Evolutionary conservation across 2,888 invertebrate genomes (phyloP).

Genomic region (Thecocarcelia acutangulata): DNA sequence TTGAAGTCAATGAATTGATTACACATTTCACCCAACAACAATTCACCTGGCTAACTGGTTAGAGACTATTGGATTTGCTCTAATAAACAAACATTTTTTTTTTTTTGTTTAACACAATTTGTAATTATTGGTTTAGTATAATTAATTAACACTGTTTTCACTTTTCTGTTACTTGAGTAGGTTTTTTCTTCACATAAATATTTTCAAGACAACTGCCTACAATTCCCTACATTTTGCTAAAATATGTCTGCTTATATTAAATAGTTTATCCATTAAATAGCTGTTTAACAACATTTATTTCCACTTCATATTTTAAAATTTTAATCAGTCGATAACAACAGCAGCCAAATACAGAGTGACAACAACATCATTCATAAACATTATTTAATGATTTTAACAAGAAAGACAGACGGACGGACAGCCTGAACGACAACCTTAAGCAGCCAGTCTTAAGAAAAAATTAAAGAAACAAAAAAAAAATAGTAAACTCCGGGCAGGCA

Average conservation of each 20-base stretch:
- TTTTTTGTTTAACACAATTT: not conserved
- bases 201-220: not conserved
- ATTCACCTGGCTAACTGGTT: slow-evolving; percentile 11
- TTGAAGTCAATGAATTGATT: too few relatives aligned
- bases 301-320: slow-evolving; percentile 65
- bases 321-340: slow-evolving; percentile 52
- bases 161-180: not conserved
- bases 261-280: slow-evolving; percentile 65
- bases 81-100: slow-evolving; percentile 17
- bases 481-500: not conserved
- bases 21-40: too few relatives aligned
- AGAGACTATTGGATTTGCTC: slow-evolving; percentile 44
- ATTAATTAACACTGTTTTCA: slow-evolving; percentile 38
- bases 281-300: slow-evolving; percentile 62
- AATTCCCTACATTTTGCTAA: not conserved
- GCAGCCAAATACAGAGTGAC: slow-evolving; percentile 44
- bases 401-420: slow-evolving; percentile 22
- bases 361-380: slow-evolving; percentile 58
- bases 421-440: slow-evolving; percentile 11
- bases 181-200: too few relatives aligned
- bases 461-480: not conserved
- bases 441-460: slow-evolving; percentile 2
- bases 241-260: slow-evolving; percentile 58
- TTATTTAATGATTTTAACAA: slow-evolving; percentile 60
- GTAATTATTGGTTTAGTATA: slow-evolving; percentile 43